Conservation (phyloP, 2,888 invertebrate genomes). For the Esperia sulphurella region DNA sequence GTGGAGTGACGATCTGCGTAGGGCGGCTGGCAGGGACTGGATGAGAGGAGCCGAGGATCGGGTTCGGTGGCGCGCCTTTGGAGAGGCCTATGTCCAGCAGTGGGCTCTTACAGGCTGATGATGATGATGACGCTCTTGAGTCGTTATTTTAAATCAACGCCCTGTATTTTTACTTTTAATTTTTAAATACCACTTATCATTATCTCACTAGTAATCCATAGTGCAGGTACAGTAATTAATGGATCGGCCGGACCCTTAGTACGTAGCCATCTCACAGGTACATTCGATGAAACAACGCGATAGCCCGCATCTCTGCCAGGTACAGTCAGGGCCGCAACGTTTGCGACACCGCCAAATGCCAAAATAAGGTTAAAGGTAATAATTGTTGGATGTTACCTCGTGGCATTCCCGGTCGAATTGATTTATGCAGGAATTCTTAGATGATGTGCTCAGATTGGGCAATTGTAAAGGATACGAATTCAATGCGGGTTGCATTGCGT, state of each 20-base stretch:
- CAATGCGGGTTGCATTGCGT: not conserved
- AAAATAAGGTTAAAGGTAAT: constrained; percentile 77
- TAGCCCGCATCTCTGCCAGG: constrained; percentile 1
- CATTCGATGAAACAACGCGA: constrained; percentile 22
- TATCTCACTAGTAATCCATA: no score
- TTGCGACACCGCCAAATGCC: constrained; percentile 74
- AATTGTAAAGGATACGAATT: constrained; percentile 11
- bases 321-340: constrained; percentile 48
- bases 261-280: constrained; percentile 8
- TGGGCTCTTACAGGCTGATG: no score
- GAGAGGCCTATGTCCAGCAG: no score
- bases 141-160: no score
- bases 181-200: no score
- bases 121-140: no score
- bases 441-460: constrained; percentile 36
- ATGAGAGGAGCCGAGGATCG: no score
- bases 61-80: no score
- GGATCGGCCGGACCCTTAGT: not conserved
- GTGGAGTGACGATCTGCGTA: no score
- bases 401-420: constrained; percentile 43
- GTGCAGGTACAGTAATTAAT: not conserved
- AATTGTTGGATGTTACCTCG: constrained; percentile 50
- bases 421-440: constrained; percentile 63
- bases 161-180: no score
- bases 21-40: no score